Percentiles rank a stretch among this genome's conserved stretches.
Evolutionary conservation across 2,113 vertebrate species (phyloP).

Genomic region (Ia io): DNA sequence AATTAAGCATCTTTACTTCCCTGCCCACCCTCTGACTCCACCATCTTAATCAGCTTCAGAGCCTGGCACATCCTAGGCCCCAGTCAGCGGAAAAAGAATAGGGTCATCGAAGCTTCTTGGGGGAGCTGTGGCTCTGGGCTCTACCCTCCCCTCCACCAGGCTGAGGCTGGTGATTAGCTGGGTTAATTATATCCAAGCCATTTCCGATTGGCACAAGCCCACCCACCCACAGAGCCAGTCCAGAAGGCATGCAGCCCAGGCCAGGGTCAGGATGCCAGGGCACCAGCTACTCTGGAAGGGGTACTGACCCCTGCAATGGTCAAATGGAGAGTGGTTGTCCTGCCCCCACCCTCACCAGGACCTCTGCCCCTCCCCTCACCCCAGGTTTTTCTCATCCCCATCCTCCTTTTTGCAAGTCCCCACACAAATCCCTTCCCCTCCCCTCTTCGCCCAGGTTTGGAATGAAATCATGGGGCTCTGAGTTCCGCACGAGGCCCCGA

Average conservation of each 20-base stretch:
- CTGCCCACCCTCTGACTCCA: slow-evolving; percentile 7
- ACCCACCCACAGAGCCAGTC: slow-evolving; percentile 73
- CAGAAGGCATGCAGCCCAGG: slow-evolving; percentile 1
- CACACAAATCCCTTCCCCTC: neutral
- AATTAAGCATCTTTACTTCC: neutral
- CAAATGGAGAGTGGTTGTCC: neutral
- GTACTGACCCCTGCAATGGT: neutral
- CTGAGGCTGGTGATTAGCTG: slow-evolving; percentile 69
- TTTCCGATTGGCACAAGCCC: slow-evolving; percentile 69
- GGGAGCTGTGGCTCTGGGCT: neutral
- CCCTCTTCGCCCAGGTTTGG: slow-evolving; percentile 36
- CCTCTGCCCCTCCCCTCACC: neutral
- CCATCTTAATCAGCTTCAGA: neutral
- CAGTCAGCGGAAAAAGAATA: neutral
- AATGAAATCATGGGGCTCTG: slow-evolving; percentile 67
- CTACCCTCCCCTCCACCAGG: slow-evolving; percentile 33
- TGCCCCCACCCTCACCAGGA: neutral
- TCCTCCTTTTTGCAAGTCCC: neutral
- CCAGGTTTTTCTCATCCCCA: neutral
- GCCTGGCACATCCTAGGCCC: neutral
- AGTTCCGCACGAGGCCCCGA: slow-evolving; percentile 67
- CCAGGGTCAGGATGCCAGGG: slow-evolving; percentile 35
- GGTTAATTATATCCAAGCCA: slow-evolving; percentile 71
- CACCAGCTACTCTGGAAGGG: neutral
- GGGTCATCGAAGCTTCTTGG: neutral